Conservation (phyloP, 2,797 vertebrate species). For the Masticophis lateralis region DNA sequence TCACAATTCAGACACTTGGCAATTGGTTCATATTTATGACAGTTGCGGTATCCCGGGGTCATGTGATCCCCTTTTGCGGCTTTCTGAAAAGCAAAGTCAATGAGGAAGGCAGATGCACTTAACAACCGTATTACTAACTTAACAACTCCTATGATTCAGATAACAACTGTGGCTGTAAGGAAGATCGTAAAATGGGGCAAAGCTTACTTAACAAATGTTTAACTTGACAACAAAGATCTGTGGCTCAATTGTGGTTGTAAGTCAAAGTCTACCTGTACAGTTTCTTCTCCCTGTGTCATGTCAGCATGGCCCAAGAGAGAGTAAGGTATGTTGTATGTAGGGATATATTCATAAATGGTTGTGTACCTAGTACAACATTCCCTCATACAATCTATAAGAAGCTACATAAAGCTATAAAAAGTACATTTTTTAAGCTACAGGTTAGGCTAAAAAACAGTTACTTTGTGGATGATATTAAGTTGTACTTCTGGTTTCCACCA, state of each 20-base stretch:
- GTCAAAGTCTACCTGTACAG: too few species aligned
- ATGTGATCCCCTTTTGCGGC: neutral
- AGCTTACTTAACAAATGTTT: neutral
- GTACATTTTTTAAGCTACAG: neutral
- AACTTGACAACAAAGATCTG: neutral
- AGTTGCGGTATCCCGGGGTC: neutral
- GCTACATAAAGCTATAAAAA: neutral
- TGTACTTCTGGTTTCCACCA: neutral
- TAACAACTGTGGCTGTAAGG: neutral
- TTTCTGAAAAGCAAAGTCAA: neutral
- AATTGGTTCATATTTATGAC: neutral
- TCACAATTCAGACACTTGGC: neutral
- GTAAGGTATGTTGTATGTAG: neutral
- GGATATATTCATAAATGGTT: neutral
- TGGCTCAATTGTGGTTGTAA: neutral
- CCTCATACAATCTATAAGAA: neutral
- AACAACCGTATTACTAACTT: neutral
- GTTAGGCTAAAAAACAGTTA: neutral
- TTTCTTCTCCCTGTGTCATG: neutral
- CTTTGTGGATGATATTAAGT: neutral
- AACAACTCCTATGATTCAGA: neutral
- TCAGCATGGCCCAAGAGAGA: neutral
- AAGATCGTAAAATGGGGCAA: neutral
- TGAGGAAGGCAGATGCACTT: neutral
- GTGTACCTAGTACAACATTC: neutral